phyloP scores from a whole-genome alignment of 2,113 vertebrate species.

The Atrichornis clamosus region DNA sequence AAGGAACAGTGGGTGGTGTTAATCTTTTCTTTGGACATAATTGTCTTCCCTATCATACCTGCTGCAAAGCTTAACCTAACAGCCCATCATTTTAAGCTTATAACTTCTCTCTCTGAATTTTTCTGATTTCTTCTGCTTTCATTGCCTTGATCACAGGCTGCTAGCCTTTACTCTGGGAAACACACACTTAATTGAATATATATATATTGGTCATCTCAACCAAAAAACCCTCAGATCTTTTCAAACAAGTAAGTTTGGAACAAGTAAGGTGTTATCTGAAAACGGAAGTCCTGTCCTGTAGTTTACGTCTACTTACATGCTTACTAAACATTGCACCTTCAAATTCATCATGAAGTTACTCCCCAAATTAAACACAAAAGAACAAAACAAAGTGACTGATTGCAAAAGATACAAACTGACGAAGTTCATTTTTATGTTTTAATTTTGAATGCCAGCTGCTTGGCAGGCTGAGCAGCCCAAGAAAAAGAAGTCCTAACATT shows the following conservation, averaged over 20 bases:
- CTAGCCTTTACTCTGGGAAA: background rate
- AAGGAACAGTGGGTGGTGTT: background rate
- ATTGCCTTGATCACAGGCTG: background rate
- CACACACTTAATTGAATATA: background rate
- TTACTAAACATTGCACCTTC: background rate
- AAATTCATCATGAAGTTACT: background rate
- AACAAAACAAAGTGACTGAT: background rate
- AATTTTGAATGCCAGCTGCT: background rate
- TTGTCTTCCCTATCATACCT: background rate
- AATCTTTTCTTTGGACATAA: background rate
- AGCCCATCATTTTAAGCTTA: background rate
- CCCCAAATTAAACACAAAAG: background rate
- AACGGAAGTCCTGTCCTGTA: background rate
- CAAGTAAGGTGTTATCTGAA: background rate
- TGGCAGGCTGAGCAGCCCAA: background rate
- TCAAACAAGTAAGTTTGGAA: background rate
- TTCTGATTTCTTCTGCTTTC: background rate
- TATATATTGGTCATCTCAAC: background rate
- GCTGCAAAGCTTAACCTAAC: background rate
- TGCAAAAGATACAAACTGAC: background rate
- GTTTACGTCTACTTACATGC: background rate
- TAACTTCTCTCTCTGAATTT: background rate
- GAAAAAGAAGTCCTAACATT: background rate
- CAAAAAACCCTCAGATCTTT: background rate
- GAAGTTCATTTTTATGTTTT: background rate